These are phyloP conservation scores for Ophion costatus DNA, from an alignment of 2,888 invertebrate species.

Conservation along the genomic window DNA sequence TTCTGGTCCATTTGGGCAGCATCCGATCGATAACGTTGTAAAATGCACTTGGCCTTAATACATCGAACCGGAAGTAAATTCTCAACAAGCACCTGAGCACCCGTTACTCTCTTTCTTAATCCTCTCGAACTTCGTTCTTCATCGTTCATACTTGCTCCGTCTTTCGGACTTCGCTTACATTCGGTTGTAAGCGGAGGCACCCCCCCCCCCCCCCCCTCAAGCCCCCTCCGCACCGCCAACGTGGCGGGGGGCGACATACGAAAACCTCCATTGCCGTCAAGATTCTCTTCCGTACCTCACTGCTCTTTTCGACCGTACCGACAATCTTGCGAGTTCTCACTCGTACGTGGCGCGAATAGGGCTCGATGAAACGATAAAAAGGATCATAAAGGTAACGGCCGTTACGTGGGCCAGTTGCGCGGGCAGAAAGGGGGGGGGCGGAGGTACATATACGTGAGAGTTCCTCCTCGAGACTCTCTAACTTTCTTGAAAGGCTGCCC, in stretches of 20 bases:
- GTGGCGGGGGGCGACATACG: too few species aligned
- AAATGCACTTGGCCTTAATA: neutral
- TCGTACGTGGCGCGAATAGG: slow-evolving; percentile 67
- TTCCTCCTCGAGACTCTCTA: slow-evolving; percentile 58
- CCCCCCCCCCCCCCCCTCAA: too few species aligned
- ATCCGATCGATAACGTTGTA: neutral
- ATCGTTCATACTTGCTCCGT: neutral
- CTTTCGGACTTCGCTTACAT: neutral
- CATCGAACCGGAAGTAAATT: neutral
- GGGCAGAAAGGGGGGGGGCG: neutral
- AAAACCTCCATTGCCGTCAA: too few species aligned
- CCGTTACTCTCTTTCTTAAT: neutral
- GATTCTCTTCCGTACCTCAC: neutral
- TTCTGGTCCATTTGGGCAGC: too few species aligned
- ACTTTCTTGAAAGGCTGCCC: slow-evolving; percentile 35
- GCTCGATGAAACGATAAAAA: slow-evolving; percentile 67
- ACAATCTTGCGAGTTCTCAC: slow-evolving; percentile 38
- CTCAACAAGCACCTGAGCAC: neutral
- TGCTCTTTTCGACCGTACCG: slow-evolving; percentile 4
- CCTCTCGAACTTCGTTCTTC: neutral
- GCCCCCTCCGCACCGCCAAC: too few species aligned
- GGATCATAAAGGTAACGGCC: slow-evolving; percentile 69
- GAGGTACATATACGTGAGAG: slow-evolving; percentile 54
- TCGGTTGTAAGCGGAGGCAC: too few species aligned
- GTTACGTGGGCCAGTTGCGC: slow-evolving; percentile 48